Conservation (phyloP, 35 echinoderm and acorn worm genomes). For the Patiria miniata region DNA sequence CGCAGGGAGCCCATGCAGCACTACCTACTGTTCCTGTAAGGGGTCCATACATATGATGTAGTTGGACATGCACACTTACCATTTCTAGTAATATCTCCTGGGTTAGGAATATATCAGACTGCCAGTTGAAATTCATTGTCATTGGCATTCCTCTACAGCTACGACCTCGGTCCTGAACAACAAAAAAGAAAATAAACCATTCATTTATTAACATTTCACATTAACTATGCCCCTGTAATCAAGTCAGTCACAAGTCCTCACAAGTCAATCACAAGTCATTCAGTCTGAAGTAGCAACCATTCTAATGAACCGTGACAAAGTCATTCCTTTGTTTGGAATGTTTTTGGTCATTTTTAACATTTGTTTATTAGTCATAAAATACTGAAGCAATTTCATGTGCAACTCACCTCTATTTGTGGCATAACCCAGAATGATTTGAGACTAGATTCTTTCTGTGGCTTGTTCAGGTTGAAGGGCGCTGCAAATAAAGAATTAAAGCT, state of each 20-base stretch:
- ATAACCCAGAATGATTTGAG: slow-evolving; percentile 92
- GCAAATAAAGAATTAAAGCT: slow-evolving; percentile 16
- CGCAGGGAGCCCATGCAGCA: too few relatives aligned
- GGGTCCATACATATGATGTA: too few relatives aligned
- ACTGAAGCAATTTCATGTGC: too few relatives aligned
- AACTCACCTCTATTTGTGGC: slow-evolving; percentile 85
- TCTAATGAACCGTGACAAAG: too few relatives aligned
- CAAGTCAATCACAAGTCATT: too few relatives aligned
- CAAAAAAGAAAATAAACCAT: slow-evolving; percentile 12
- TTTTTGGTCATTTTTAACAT: too few relatives aligned
- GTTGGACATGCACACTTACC: slow-evolving; percentile 64
- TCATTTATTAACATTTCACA: neutral
- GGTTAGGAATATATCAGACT: slow-evolving; percentile 91
- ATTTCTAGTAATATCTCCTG: slow-evolving; percentile 93
- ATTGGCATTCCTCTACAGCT: slow-evolving; percentile 84
- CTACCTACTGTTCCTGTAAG: too few relatives aligned
- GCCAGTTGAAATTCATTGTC: slow-evolving; percentile 75
- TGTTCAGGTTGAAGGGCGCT: slow-evolving; percentile 77
- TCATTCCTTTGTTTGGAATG: neutral
- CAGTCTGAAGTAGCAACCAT: too few relatives aligned
- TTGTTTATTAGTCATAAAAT: too few relatives aligned
- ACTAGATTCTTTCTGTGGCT: slow-evolving; percentile 78
- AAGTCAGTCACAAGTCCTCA: too few relatives aligned
- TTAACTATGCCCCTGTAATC: neutral
- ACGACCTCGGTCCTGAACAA: slow-evolving; percentile 64